phyloP scores from a whole-genome alignment of 2,888 invertebrate genomes.

The Scaptodrosophila latifasciaeformis region DNA sequence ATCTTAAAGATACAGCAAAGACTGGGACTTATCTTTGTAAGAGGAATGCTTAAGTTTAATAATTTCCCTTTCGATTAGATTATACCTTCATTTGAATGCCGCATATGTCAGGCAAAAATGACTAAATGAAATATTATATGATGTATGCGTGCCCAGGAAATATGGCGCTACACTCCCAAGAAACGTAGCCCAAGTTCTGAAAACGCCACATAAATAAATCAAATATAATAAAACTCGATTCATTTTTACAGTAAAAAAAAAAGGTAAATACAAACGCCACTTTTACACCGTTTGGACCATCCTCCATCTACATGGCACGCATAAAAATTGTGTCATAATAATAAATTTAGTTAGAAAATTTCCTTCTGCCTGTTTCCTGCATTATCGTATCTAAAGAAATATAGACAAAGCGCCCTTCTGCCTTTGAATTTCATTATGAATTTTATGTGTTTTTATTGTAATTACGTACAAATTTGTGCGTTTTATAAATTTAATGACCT shows the following conservation, averaged over 20 bases:
- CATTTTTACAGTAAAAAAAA: slow-evolving; percentile 26
- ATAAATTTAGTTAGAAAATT: slow-evolving; percentile 50
- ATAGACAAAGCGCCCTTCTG: slow-evolving; percentile 16
- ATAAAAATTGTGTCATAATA: slow-evolving; percentile 62
- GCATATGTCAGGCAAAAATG: no score
- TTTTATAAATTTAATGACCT: slow-evolving; percentile 41
- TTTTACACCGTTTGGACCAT: slow-evolving; percentile 8
- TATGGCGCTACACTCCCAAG: slow-evolving; percentile 58
- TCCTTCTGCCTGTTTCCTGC: slow-evolving; percentile 10
- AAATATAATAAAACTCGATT: slow-evolving; percentile 59
- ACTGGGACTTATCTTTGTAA: no score
- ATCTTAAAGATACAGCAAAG: no score
- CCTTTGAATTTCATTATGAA: slow-evolving; percentile 45
- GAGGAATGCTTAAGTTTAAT: no score
- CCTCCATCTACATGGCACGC: slow-evolving; percentile 40
- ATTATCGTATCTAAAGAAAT: slow-evolving; percentile 30
- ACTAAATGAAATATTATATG: no score
- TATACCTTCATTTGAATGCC: no score
- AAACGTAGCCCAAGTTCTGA: slow-evolving; percentile 17
- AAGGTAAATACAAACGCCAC: slow-evolving; percentile 10
- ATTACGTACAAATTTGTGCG: slow-evolving; percentile 62
- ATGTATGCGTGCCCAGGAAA: slow-evolving; percentile 60
- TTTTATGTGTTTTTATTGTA: slow-evolving; percentile 66
- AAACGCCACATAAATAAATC: slow-evolving; percentile 51
- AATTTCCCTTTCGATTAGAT: no score